phyloP scores from a whole-genome alignment of 2,888 invertebrate species.

The Spilosoma lubricipeda region DNA sequence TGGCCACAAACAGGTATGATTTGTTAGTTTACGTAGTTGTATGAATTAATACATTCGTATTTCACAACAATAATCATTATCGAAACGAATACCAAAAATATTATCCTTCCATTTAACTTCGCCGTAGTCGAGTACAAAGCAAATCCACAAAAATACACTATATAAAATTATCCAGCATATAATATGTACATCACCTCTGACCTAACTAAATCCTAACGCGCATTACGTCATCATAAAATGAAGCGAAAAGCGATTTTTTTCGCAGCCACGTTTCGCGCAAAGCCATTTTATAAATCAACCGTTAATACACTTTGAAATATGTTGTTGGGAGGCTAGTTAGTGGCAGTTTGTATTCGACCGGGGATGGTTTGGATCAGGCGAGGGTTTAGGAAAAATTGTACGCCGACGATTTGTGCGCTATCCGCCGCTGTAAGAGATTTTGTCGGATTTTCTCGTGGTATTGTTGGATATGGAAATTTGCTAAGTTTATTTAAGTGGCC shows the following conservation, averaged over 20 bases:
- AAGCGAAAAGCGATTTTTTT: conserved; percentile 56
- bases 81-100: no score
- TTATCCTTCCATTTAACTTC: no score
- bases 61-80: no score
- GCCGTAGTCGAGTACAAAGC: not conserved
- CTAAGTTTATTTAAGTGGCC: conserved; percentile 24
- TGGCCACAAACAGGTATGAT: no score
- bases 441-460: conserved; percentile 25
- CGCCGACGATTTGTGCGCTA: conserved; percentile 44
- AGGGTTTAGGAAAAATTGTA: conserved; percentile 58
- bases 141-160: not conserved
- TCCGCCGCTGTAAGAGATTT: conserved; percentile 16
- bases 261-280: conserved; percentile 55
- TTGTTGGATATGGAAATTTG: conserved; percentile 26
- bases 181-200: conserved; percentile 15
- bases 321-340: conserved; percentile 66
- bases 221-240: conserved; percentile 59
- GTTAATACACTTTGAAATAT: conserved; percentile 76
- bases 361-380: conserved; percentile 43
- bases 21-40: no score
- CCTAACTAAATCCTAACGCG: conserved; percentile 53
- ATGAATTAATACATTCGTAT: no score
- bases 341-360: conserved; percentile 73
- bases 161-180: conserved; percentile 5
- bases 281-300: conserved; percentile 72